phyloP scores from a whole-genome alignment of 2,797 vertebrate genomes.

The Sebastes kiyomatsui region DNA sequence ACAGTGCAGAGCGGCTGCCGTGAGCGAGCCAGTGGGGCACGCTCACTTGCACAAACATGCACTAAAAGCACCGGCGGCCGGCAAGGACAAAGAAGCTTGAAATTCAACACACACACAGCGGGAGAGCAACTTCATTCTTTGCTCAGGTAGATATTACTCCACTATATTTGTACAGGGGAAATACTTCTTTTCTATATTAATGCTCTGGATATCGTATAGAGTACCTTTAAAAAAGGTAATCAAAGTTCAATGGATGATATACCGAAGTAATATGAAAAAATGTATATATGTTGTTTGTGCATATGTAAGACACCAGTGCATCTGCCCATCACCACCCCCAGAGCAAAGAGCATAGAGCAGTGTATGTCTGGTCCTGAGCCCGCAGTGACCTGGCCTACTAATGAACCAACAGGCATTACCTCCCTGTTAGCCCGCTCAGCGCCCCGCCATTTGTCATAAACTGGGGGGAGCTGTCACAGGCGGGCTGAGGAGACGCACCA shows the following conservation, averaged over 20 bases:
- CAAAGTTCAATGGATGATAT: neutral
- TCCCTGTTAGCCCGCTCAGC: conserved; percentile 66
- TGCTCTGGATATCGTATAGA: too few relatives aligned
- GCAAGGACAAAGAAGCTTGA: too few relatives aligned
- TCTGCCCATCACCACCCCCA: conserved; percentile 13
- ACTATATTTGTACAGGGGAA: too few relatives aligned
- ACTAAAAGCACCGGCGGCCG: too few relatives aligned
- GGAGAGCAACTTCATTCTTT: too few relatives aligned
- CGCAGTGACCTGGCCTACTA: conserved; percentile 67
- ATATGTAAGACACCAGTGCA: neutral
- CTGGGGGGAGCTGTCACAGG: conserved; percentile 61
- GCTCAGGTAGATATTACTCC: too few relatives aligned
- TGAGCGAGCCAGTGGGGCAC: too few relatives aligned
- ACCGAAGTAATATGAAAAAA: neutral
- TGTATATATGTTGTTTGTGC: neutral
- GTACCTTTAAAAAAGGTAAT: neutral
- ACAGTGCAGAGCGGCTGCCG: too few relatives aligned
- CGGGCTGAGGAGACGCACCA: conserved; percentile 41
- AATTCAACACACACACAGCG: too few relatives aligned
- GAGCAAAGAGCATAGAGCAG: conserved; percentile 4
- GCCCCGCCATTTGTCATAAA: conserved; percentile 75
- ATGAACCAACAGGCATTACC: conserved; percentile 74
- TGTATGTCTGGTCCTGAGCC: conserved; percentile 33
- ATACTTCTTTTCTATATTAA: too few relatives aligned
- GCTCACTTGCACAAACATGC: too few relatives aligned